Base-by-base conservation (phyloP, 2,113 vertebrate genomes). In the Ictalurus punctatus region DNA sequence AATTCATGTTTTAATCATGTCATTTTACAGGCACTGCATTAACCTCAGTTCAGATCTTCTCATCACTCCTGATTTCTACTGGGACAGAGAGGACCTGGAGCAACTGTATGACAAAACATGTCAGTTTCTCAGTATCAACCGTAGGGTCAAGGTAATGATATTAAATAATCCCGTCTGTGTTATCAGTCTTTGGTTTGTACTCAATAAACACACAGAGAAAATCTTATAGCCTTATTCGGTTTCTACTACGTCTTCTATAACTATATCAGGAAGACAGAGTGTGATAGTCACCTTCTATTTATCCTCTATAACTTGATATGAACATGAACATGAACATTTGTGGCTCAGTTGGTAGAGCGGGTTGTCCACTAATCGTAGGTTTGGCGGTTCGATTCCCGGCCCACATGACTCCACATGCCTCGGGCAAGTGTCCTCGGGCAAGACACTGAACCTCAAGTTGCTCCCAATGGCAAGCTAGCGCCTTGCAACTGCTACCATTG, bases 1-100 rank as follows among this genome's bases (percentile, higher is more conserved):
- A 14, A 30, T 54, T 85, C 14, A 56, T 88, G 52, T 88, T 61
- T 1, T 74, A 48, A 10, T 87, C 3, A 91, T 93, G 90, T 16
- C 80, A 12, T 84, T 93, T 94, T 93, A 73, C 94, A 99, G 98
- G 92, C 97, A 99, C 91, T 96, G 95, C 86, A 99, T 99, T 94
- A 99, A 99, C 94, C 94, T 99, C 93, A 97, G 98, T 89, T 99
- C 98, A 17, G 98, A 99, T 92, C 96, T 99, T 63, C 96, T 99
- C 52, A 96, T 99, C 91, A 98, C 98, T 14, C 98, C 98, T 0
- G 98, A 99, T 90, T 99, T 99, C 95, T 99, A 99, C 94, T 99
- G 98, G 98, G 98, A 99, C 84, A 92, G 98, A 95, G 98, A 98
- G 92, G 97, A 98, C 93, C 95, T 99, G 86, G 98, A 99, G 91